Base-by-base conservation (phyloP, 2,888 invertebrate genomes). In the Sialis fuliginosa region DNA sequence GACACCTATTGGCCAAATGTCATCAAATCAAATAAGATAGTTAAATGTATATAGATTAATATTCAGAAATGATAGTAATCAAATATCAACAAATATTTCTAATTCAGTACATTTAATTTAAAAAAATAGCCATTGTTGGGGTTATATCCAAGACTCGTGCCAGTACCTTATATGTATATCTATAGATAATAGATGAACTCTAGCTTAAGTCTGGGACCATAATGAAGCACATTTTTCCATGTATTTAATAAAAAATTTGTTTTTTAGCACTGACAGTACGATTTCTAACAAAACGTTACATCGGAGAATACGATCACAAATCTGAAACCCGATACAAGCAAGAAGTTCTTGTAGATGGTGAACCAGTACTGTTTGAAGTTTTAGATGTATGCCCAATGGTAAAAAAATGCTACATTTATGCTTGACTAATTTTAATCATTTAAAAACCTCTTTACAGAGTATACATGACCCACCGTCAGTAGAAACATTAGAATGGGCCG, bases 221-320 rank as follows among this genome's bases (percentile, higher is more conserved):
- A 35, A 35, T 35, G 4, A n/a, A 35, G 35, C 8, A 35, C n/a
- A n/a, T 9, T 35, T 9, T 35, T 4, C 35, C 35, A 35, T 35
- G 2, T n/a, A 12, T 37, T 37, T 37, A 7, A 37, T 10, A 37
- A 37, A 39, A 13, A n/a, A 4, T 35, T 55, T 54, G 57, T 48
- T 54, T 73, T 73, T 49, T 73, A 86, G 85, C 85, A 5, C 66
- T 90, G 57, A 84, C 88, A 22, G 92, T 93, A 48, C 76, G 92
- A 50, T 93, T 91, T 63, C 71, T 93, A 51, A 92, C 92, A n/a
- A 85, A 84, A 60, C 72, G 92, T 48, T 93, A 89, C 66, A 93
- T 93, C 52, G 91, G 92, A 43, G 92, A 93, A 68, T 93, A 93
- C 66, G 91, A 91, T 63, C 89, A 91, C 63, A 88, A 90, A 65